Evolutionary conservation across 2,888 invertebrate species (phyloP).

Genomic region (Thecophora atra): DNA sequence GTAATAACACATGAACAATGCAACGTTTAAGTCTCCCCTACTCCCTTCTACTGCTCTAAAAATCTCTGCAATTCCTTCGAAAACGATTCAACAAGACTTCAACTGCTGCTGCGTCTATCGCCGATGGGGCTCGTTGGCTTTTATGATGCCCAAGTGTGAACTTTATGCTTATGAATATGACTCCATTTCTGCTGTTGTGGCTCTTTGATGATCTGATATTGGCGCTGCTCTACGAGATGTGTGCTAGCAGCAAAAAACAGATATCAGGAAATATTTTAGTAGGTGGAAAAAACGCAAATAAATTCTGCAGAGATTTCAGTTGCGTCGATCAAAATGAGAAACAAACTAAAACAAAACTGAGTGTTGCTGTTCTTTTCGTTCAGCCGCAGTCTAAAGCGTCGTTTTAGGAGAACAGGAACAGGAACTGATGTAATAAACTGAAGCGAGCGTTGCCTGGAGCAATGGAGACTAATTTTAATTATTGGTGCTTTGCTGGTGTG

Average conservation of each 20-base stretch:
- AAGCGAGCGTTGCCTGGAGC: neutral
- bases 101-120: neutral
- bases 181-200: neutral
- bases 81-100: no score
- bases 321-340: neutral
- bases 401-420: no score
- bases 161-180: slow-evolving; percentile 32
- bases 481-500: slow-evolving; percentile 14
- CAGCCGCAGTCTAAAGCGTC: no score
- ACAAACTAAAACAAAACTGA: no score
- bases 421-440: slow-evolving; percentile 15
- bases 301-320: neutral
- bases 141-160: slow-evolving; percentile 35
- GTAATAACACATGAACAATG: slow-evolving; percentile 14
- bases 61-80: neutral
- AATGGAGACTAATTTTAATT: slow-evolving; percentile 26
- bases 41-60: neutral
- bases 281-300: neutral
- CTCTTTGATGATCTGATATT: neutral
- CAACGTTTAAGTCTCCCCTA: neutral
- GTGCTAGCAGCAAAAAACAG: neutral
- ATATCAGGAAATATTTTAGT: slow-evolving; percentile 9
- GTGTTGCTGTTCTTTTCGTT: neutral
- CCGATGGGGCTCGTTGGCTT: slow-evolving; percentile 4
- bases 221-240: neutral